A percentile compares a stretch with the other conserved stretches of the same genome.
These are phyloP conservation scores for Epinephelus moara DNA, from an alignment of 2,113 vertebrate species.

Conservation along the genomic window DNA sequence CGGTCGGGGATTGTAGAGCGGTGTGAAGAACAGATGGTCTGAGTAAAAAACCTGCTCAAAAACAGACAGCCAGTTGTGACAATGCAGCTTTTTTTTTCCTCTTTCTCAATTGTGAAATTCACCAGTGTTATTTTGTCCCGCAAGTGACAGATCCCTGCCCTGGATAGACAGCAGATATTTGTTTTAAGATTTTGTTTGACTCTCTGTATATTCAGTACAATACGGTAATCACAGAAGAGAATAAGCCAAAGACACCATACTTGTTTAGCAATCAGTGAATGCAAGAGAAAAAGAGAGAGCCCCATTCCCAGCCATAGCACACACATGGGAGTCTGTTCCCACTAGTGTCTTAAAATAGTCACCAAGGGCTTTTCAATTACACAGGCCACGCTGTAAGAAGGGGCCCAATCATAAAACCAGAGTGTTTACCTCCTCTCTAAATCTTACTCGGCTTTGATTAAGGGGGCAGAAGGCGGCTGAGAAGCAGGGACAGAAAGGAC, in stretches of 20 bases:
- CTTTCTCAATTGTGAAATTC: constrained; percentile 31
- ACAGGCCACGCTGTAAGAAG: constrained; percentile 78
- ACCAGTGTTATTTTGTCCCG: constrained; percentile 2
- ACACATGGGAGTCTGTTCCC: constrained; percentile 80
- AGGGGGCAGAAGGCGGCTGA: constrained; percentile 67
- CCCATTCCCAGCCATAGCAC: constrained; percentile 70
- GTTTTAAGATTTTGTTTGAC: constrained; percentile 43
- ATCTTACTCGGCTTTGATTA: constrained; percentile 79
- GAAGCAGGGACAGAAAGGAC: constrained; percentile 48
- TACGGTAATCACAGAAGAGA: constrained; percentile 38
- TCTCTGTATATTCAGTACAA: constrained; percentile 29
- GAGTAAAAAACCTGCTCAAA: constrained; percentile 74
- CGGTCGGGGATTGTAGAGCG: constrained; percentile 69
- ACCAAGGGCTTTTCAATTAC: constrained; percentile 84
- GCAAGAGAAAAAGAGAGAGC: constrained; percentile 55
- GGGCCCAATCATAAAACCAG: constrained; percentile 84
- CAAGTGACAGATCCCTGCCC: constrained; percentile 6
- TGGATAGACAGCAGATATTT: constrained; percentile 29
- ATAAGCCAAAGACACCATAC: constrained; percentile 36
- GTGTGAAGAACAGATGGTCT: constrained; percentile 76
- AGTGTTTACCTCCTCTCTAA: constrained; percentile 81
- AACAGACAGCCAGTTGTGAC: constrained; percentile 54
- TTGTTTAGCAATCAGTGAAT: constrained; percentile 58
- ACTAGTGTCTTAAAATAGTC: constrained; percentile 83
- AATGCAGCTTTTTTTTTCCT: constrained; percentile 24